Evolutionary conservation across 2,888 invertebrate species (phyloP), one percentile per base, ranked within the genome.

Genomic region (Halictus quadricinctus): DNA sequence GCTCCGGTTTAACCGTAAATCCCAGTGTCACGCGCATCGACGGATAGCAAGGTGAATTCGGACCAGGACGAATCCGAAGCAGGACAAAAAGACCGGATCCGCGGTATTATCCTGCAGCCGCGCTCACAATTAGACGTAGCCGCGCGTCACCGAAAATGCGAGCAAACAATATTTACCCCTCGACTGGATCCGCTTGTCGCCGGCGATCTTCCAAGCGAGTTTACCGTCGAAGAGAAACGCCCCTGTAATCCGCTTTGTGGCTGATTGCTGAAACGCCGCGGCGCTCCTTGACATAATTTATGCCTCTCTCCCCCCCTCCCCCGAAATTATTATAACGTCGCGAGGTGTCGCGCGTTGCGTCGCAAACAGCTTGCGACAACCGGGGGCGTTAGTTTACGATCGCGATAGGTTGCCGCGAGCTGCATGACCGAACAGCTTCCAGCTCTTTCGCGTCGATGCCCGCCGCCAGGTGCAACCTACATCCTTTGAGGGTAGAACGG

Each of bases 231-330:
- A 83, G 81, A 88, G 86, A 83, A 88, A 83, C 79, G 88, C 72
- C 58, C 76, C 64, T 43, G 72, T 82, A 88, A 88, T 86, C 84
- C 86, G 83, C 81, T 69, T 86, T 84, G 83, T 58, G 88, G 84
- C 75, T 81, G 87, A 88, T 88, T 81, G 79, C 76, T 82, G 60
- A 78, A 83, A 88, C 76, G 72, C 76, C 48, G 72, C 74, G 43
- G 66, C 50, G 72, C 74, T 84, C 66, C 76, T 72, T 83, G 79
- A 79, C 73, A 79, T 82, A 87, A 81, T 81, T 88, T 85, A 83
- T 80, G 72, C 21, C 21, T 58, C 41, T 13, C 75, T 1, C 0
- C 54, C 54, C 54, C 8, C 76, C 21, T 21, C 69, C 64, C 46
- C 10, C 21, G 72, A 70, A 83, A 79, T 84, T 83, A 86, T 88